These are phyloP conservation scores for Syngnathoides biaculeatus DNA, from an alignment of 2,113 vertebrate genomes.

Conservation along the genomic window DNA sequence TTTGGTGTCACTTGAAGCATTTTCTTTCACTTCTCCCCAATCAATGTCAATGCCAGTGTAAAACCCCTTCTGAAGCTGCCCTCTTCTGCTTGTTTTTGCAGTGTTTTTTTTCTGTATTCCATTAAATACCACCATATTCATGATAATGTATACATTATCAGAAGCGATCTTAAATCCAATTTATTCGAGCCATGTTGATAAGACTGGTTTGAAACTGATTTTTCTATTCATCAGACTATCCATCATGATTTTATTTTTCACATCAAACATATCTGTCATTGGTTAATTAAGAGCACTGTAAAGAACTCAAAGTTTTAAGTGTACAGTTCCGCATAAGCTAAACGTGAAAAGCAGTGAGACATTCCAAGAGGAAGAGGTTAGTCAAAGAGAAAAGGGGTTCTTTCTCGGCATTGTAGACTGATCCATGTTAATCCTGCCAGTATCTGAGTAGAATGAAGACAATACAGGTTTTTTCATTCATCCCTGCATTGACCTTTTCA, in stretches of 20 bases:
- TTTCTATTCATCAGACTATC: neutral
- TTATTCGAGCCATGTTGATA: neutral
- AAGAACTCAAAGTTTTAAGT: neutral
- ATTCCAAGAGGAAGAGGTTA: neutral
- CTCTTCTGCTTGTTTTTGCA: constrained; percentile 4
- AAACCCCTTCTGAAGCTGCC: constrained; percentile 9
- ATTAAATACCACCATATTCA: neutral
- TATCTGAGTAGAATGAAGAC: neutral
- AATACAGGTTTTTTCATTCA: neutral
- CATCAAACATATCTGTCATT: neutral
- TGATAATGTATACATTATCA: neutral
- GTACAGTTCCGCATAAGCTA: neutral
- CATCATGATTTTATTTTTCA: neutral
- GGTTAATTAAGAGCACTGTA: neutral
- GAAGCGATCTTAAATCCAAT: neutral
- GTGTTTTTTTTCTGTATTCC: neutral
- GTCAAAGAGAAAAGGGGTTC: constrained; percentile 10
- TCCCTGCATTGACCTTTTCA: constrained; percentile 22
- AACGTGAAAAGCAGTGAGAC: neutral
- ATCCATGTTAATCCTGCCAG: neutral
- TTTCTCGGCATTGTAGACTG: constrained; percentile 3
- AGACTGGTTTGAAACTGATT: neutral
- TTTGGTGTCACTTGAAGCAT: constrained; percentile 75
- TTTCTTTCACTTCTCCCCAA: constrained; percentile 41
- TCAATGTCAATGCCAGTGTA: constrained; percentile 17